Evolutionary conservation across 2,113 vertebrate species (phyloP).

Genomic region (Ptilorrhoa leucosticta): DNA sequence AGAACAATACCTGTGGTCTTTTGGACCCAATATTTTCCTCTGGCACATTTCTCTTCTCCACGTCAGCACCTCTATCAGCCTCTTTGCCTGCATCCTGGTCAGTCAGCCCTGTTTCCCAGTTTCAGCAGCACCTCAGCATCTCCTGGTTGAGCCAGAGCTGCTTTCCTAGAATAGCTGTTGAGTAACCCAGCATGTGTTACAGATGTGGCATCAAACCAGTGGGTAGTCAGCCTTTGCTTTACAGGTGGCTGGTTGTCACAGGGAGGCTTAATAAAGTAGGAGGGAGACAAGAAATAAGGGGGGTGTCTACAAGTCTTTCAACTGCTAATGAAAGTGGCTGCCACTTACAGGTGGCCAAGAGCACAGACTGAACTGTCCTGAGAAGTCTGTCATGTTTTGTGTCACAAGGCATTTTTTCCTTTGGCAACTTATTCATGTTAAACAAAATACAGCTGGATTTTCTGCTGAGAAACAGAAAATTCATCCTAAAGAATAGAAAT

Average conservation of each 20-base stretch:
- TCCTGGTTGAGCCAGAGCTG: neutral
- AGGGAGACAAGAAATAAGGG: neutral
- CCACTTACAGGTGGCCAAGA: neutral
- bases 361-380: neutral
- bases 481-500: neutral
- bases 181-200: neutral
- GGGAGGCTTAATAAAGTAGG: neutral
- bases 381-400: neutral
- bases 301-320: neutral
- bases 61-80: neutral
- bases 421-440: neutral
- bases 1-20: neutral
- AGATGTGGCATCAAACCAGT: neutral
- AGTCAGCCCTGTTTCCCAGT: neutral
- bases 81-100: neutral
- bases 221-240: neutral
- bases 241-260: neutral
- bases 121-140: neutral
- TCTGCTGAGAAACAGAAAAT: neutral
- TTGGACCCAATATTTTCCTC: neutral
- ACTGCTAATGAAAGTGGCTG: conserved; percentile 1
- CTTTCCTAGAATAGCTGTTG: neutral
- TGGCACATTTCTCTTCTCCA: neutral
- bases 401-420: neutral
- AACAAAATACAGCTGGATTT: neutral